These are phyloP conservation scores for Podarcis raffonei DNA, from an alignment of 2,113 vertebrate species.

Conservation along the genomic window DNA sequence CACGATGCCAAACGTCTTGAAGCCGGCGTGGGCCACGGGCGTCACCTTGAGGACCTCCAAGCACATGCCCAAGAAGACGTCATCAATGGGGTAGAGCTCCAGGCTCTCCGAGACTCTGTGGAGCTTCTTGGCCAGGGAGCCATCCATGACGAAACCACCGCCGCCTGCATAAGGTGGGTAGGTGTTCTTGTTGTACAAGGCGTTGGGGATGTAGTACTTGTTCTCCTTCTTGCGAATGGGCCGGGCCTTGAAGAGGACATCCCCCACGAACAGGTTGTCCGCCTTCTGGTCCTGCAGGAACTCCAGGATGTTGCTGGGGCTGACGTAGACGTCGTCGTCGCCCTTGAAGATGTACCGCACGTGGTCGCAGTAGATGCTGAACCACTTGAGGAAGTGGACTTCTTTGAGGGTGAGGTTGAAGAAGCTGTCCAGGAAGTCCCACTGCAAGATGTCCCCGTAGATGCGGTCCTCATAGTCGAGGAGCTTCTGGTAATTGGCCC, in stretches of 20 bases:
- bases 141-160: constrained; percentile 92
- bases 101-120: constrained; percentile 79
- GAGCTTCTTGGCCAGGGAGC: constrained; percentile 82
- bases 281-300: constrained; percentile 79
- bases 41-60: constrained; percentile 86
- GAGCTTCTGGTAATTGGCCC: constrained; percentile 91
- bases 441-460: constrained; percentile 92
- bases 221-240: constrained; percentile 92
- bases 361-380: constrained; percentile 84
- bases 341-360: constrained; percentile 91
- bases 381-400: constrained; percentile 96
- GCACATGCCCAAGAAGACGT: constrained; percentile 97
- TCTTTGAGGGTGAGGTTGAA: constrained; percentile 99
- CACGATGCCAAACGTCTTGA: constrained; percentile 96
- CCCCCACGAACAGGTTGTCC: constrained; percentile 87
- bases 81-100: constrained; percentile 94
- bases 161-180: constrained; percentile 96
- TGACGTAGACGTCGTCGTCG: constrained; percentile 92
- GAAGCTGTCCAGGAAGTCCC: constrained; percentile 96
- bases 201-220: constrained; percentile 92
- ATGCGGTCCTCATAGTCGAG: constrained; percentile 92
- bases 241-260: constrained; percentile 86
- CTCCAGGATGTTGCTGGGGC: constrained; percentile 89
- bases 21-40: constrained; percentile 86
- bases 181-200: constrained; percentile 83